phyloP scores from a whole-genome alignment of 1,140 invertebrate genomes.

The Sesamia nonagrioides region DNA sequence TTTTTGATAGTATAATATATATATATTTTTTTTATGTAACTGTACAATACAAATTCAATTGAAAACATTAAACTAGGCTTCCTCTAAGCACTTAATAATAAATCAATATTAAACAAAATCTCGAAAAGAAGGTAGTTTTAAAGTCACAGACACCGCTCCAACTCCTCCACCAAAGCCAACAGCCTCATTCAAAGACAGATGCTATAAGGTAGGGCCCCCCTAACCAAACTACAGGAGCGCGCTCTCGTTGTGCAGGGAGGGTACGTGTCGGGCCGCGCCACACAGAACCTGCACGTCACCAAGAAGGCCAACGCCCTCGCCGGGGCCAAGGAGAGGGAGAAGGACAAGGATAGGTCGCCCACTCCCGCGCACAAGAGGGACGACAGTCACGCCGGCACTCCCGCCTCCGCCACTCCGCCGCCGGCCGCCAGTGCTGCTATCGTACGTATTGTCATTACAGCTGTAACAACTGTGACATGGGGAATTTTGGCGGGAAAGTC shows the following conservation, averaged over 20 bases:
- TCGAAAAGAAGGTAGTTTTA: no score
- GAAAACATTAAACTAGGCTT: no score
- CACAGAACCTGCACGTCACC: conserved; percentile 88
- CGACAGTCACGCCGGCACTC: conserved; percentile 62
- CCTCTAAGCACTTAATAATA: no score
- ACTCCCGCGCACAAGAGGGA: conserved; percentile 59
- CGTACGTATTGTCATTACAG: conserved; percentile 12
- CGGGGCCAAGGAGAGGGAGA: conserved; percentile 62
- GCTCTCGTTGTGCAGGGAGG: conserved; percentile 89
- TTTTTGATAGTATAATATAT: no score
- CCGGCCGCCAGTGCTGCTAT: conserved; percentile 64
- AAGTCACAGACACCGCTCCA: not conserved
- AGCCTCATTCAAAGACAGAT: conserved; percentile 67
- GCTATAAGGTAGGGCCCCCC: conserved; percentile 74
- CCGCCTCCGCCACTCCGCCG: conserved; percentile 69
- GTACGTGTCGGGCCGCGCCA: conserved; percentile 87
- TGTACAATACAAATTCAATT: no score
- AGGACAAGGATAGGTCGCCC: conserved; percentile 67
- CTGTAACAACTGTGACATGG: no score
- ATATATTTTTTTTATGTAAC: no score
- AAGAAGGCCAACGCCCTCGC: conserved; percentile 91
- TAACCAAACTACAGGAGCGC: conserved; percentile 87
- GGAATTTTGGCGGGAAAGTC: no score
- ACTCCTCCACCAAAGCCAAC: conserved; percentile 59
- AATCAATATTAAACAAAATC: no score